phyloP scores from a whole-genome alignment of 2,113 vertebrate genomes.

The Takifugu bimaculatus region DNA sequence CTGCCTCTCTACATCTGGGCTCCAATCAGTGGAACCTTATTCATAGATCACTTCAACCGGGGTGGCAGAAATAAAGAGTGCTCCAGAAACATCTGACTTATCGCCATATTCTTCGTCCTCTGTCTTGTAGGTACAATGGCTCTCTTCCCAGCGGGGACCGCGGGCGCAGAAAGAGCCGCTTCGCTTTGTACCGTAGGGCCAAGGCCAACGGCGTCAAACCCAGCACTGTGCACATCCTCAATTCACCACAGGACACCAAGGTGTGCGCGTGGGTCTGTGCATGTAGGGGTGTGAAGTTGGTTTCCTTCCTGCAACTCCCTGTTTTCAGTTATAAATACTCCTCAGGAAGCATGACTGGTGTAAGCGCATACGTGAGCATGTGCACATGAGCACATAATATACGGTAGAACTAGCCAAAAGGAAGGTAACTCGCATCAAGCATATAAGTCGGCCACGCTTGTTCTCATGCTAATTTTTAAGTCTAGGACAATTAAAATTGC shows the following conservation, averaged over 20 bases:
- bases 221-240: slow-evolving; percentile 93
- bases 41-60: not conserved
- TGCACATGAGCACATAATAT: not conserved
- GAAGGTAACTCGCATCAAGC: too few relatives aligned
- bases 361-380: not conserved
- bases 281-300: slow-evolving; percentile 9
- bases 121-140: slow-evolving; percentile 89
- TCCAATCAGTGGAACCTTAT: slow-evolving; percentile 4
- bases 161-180: slow-evolving; percentile 95
- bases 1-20: slow-evolving; percentile 1
- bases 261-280: slow-evolving; percentile 68
- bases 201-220: slow-evolving; percentile 96
- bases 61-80: too few relatives aligned
- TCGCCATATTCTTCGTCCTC: not conserved
- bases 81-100: not conserved
- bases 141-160: slow-evolving; percentile 92
- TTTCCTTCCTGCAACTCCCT: slow-evolving; percentile 49
- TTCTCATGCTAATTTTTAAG: too few relatives aligned
- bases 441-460: too few relatives aligned
- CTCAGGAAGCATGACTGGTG: slow-evolving; percentile 40
- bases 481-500: too few relatives aligned
- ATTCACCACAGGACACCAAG: slow-evolving; percentile 93
- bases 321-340: slow-evolving; percentile 13
- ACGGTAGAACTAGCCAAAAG: too few relatives aligned
- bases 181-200: slow-evolving; percentile 86